Evolutionary conservation across 2,113 vertebrate genomes (phyloP).

Genomic region (Cyanoramphus novaezelandiae): DNA sequence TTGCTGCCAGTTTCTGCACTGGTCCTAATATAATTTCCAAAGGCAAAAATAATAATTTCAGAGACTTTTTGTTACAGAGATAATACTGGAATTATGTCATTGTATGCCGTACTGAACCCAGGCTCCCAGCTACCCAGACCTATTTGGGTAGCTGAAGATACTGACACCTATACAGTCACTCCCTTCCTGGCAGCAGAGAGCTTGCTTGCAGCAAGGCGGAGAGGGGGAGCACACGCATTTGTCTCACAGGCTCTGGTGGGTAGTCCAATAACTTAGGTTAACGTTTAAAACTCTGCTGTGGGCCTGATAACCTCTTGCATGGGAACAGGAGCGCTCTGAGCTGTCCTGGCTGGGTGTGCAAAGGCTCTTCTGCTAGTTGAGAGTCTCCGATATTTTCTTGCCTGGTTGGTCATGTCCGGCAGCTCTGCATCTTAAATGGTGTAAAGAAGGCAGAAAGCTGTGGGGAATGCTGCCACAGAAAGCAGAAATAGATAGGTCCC

Average conservation of each 20-base stretch:
- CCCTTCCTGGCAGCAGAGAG: not conserved
- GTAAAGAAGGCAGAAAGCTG: not conserved
- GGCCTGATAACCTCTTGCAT: not conserved
- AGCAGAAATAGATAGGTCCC: not conserved
- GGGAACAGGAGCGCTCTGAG: not conserved
- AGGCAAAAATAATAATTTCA: not conserved
- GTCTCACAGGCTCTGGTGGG: not conserved
- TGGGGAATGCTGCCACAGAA: not conserved
- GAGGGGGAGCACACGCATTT: rapidly evolving
- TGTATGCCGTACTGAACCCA: not conserved
- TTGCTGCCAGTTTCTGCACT: constrained; percentile 13
- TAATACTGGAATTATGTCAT: not conserved
- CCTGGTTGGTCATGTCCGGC: not conserved
- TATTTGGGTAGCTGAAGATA: not conserved
- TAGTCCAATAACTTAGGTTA: not conserved
- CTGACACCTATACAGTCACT: not conserved
- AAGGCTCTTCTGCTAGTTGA: not conserved
- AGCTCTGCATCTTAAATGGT: not conserved
- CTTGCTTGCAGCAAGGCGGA: rapidly evolving
- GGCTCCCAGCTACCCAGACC: not conserved
- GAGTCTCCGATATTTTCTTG: not conserved
- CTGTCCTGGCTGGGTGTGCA: not conserved
- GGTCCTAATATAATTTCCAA: constrained; percentile 12
- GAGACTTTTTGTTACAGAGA: not conserved
- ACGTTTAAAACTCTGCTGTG: not conserved